Conservation (phyloP, 2,888 invertebrate species). For the Caenorhabditis uteleia region DNA sequence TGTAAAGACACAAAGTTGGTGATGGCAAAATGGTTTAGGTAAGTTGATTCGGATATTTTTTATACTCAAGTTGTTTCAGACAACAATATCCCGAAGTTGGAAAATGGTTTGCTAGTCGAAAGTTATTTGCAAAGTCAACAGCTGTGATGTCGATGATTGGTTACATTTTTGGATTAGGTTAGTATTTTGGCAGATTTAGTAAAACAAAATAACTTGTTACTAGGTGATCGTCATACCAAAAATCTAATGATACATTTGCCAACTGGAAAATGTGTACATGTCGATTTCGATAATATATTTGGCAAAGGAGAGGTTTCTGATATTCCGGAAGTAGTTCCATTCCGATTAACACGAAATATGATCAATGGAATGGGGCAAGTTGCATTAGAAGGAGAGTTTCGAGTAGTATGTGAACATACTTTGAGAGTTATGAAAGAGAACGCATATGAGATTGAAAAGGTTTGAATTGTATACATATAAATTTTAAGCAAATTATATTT, state of each 20-base stretch:
- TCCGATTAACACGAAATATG: constrained; percentile 95
- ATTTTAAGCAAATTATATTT: constrained; percentile 71
- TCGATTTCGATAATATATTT: constrained; percentile 97
- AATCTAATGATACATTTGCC: constrained; percentile 85
- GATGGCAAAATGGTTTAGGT: constrained; percentile 84
- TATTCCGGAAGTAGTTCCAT: constrained; percentile 73
- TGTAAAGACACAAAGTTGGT: constrained; percentile 78
- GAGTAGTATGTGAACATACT: constrained; percentile 47
- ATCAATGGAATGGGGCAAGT: constrained; percentile 89
- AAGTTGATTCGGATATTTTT: neutral
- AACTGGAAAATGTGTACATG: constrained; percentile 92
- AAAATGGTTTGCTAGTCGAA: constrained; percentile 85
- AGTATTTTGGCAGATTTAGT: constrained; percentile 8
- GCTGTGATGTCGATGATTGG: constrained; percentile 87
- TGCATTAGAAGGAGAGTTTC: constrained; percentile 81
- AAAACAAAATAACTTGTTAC: too few species aligned
- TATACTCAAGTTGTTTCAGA: constrained; percentile 26
- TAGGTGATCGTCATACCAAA: constrained; percentile 64
- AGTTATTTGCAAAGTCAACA: constrained; percentile 86
- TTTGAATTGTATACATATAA: too few species aligned
- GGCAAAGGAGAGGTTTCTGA: constrained; percentile 75
- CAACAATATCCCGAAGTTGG: constrained; percentile 55
- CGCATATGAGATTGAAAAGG: constrained; percentile 73
- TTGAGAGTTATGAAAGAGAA: constrained; percentile 82
- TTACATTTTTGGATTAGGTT: constrained; percentile 62